phyloP scores from a whole-genome alignment of 1,140 invertebrate genomes.

The Daktulosphaira vitifoliae region DNA sequence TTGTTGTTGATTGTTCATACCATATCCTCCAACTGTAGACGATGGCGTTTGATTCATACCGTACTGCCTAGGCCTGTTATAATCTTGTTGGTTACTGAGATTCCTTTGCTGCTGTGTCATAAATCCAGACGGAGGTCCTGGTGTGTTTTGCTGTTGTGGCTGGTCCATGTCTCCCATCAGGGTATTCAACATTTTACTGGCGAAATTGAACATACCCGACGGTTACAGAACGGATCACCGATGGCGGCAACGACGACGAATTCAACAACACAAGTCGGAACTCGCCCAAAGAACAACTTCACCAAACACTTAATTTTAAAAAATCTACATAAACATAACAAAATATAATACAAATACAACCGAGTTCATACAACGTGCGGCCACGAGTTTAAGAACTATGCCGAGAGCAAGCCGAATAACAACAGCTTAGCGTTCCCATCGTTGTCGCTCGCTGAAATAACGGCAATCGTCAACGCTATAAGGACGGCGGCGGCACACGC shows the following conservation, averaged over 20 bases:
- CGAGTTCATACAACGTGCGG: no score
- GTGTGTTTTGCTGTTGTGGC: slow-evolving; percentile 32
- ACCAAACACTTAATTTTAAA: no score
- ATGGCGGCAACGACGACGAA: neutral
- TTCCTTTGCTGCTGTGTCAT: neutral
- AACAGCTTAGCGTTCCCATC: no score
- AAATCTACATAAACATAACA: no score
- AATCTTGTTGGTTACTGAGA: neutral
- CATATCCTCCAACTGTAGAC: neutral
- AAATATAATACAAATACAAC: no score
- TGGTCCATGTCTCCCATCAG: slow-evolving; percentile 44
- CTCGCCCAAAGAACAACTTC: no score
- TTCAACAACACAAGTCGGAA: no score
- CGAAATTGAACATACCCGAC: slow-evolving; percentile 44
- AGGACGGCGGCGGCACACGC: no score
- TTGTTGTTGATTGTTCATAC: slow-evolving; percentile 36
- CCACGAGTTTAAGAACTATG: no score
- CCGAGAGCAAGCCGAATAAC: no score
- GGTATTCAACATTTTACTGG: slow-evolving; percentile 46
- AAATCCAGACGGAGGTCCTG: neutral
- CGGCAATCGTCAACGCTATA: no score
- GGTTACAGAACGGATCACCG: neutral
- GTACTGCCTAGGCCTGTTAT: neutral
- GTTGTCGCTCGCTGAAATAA: no score
- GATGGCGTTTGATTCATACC: neutral